Conservation (phyloP, 2,888 invertebrate genomes). For the Oligia fasciuncula region DNA sequence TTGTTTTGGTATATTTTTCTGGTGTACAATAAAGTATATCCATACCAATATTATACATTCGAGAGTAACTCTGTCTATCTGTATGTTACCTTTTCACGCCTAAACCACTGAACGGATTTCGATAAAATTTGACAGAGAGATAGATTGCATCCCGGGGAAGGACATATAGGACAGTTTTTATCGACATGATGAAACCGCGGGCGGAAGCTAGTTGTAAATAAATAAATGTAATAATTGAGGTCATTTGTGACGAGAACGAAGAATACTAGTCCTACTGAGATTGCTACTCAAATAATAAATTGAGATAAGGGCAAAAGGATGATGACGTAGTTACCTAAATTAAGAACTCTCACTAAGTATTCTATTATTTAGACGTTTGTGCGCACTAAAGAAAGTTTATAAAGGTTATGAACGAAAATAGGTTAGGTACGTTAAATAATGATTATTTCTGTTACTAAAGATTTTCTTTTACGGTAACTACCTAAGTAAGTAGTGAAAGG, state of each 20-base stretch:
- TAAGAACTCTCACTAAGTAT: neutral
- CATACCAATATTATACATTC: no score
- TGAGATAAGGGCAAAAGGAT: neutral
- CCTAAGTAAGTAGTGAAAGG: neutral
- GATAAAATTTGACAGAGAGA: no score
- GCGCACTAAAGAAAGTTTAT: conserved; percentile 8
- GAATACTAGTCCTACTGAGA: neutral
- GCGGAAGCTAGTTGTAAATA: neutral
- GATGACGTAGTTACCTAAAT: neutral
- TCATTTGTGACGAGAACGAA: neutral
- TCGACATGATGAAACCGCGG: no score
- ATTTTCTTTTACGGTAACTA: neutral
- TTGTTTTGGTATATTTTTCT: neutral
- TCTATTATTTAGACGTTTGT: conserved; percentile 1
- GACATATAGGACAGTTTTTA: no score
- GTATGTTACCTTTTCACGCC: no score
- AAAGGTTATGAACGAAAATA: conserved; percentile 35
- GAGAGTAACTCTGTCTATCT: no score
- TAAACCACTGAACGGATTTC: no score
- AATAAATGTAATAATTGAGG: neutral
- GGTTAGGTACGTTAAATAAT: conserved; percentile 31
- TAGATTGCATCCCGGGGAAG: no score
- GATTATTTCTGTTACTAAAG: conserved; percentile 4
- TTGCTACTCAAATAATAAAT: neutral
- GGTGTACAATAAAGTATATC: neutral